A percentile compares a stretch with the other conserved stretches of the same genome.
phyloP scores from a whole-genome alignment of 2,888 invertebrate genomes.

The Ennomos quercinarius region DNA sequence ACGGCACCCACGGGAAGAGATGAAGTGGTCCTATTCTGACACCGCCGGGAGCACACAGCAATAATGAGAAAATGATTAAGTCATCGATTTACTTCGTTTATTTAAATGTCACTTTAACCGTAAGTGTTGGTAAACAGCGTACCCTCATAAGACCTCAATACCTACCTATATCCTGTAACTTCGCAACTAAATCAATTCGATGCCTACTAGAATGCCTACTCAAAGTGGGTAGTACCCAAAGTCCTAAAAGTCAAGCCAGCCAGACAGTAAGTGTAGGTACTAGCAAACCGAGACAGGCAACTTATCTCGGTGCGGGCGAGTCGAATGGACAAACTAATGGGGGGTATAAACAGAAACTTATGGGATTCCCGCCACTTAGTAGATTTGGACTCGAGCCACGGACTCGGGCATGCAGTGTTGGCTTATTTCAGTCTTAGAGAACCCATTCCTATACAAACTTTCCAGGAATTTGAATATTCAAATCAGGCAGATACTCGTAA shows the following conservation, averaged over 20 bases:
- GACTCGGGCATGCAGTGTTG: conserved; percentile 34
- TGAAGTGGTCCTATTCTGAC: too few relatives aligned
- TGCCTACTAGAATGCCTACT: conserved; percentile 13
- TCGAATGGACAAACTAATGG: conserved; percentile 45
- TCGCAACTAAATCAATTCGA: conserved; percentile 32
- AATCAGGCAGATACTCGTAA: conserved; percentile 3
- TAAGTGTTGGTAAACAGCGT: too few relatives aligned
- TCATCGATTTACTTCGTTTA: too few relatives aligned
- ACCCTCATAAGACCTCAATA: conserved; percentile 15
- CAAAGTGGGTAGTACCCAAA: conserved; percentile 1
- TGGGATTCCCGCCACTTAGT: conserved; percentile 41
- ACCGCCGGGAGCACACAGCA: too few relatives aligned
- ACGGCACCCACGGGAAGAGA: too few relatives aligned
- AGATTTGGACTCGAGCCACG: conserved; percentile 43
- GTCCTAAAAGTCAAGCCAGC: conserved; percentile 36
- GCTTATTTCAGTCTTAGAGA: conserved; percentile 30
- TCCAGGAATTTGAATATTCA: conserved; percentile 16
- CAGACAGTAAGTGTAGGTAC: conserved; percentile 33
- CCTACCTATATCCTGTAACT: conserved; percentile 18
- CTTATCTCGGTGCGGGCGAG: conserved; percentile 39
- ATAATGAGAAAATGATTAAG: too few relatives aligned
- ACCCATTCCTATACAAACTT: conserved; percentile 15
- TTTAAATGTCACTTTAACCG: too few relatives aligned
- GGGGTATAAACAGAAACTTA: conserved; percentile 44
- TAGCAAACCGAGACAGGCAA: conserved; percentile 38